Conservation (phyloP, 2,797 vertebrate species). For the Peromyscus eremicus region DNA sequence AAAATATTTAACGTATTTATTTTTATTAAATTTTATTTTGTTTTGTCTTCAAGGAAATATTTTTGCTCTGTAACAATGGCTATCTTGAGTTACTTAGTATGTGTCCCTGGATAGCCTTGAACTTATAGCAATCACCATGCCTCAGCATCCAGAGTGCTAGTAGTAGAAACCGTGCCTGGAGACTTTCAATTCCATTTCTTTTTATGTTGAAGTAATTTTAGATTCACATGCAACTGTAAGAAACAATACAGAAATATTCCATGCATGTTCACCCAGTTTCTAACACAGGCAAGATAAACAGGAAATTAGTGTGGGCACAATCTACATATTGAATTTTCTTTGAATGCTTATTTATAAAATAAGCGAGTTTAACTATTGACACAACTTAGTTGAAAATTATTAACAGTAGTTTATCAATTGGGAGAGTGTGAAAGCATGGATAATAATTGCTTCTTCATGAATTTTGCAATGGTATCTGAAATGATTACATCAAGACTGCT, state of each 20-base stretch:
- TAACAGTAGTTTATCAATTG: neutral
- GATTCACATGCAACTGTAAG: neutral
- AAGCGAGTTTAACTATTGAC: slow-evolving; percentile 8
- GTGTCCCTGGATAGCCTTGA: neutral
- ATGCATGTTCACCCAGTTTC: neutral
- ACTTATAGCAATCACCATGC: neutral
- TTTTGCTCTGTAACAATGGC: neutral
- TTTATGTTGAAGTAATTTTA: neutral
- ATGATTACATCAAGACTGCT: neutral
- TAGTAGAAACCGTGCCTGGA: neutral
- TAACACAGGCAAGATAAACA: neutral
- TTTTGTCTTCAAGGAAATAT: neutral
- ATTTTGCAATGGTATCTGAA: slow-evolving; percentile 15
- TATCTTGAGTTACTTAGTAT: neutral
- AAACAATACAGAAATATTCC: neutral
- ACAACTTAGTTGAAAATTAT: neutral
- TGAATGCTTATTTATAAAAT: slow-evolving; percentile 45
- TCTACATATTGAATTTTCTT: neutral
- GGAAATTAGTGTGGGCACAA: neutral
- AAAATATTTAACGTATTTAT: neutral
- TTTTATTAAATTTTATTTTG: neutral
- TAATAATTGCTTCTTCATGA: neutral
- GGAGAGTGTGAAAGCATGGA: neutral
- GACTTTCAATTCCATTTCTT: neutral
- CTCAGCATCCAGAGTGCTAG: neutral